phyloP scores from a whole-genome alignment of 1,140 invertebrate species.

The Hestina assimilis region DNA sequence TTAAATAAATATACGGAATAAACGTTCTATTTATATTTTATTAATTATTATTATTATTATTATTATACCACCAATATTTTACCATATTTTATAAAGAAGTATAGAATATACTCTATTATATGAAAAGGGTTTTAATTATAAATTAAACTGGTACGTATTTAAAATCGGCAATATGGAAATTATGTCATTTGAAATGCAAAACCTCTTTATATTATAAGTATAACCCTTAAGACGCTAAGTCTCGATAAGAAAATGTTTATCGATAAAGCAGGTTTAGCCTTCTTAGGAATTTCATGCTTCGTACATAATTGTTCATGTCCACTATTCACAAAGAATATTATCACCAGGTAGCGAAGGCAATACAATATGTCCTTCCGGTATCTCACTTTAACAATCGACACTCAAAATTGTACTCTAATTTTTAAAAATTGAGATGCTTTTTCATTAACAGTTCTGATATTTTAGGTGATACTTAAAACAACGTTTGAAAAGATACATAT shows the following conservation, averaged over 20 bases:
- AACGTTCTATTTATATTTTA: too few relatives aligned
- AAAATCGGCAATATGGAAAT: neutral
- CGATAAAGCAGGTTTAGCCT: constrained; percentile 39
- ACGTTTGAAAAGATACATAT: constrained; percentile 34
- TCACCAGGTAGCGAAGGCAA: constrained; percentile 72
- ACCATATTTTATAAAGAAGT: too few relatives aligned
- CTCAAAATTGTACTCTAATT: constrained; percentile 16
- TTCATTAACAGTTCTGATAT: neutral
- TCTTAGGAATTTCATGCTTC: constrained; percentile 44
- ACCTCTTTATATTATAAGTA: constrained; percentile 1
- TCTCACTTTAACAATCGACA: constrained; percentile 24
- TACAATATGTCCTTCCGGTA: constrained; percentile 72
- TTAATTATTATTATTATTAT: too few relatives aligned
- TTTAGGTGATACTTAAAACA: constrained; percentile 29
- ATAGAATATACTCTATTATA: too few relatives aligned
- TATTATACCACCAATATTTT: too few relatives aligned
- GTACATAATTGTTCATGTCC: constrained; percentile 56
- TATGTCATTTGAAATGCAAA: constrained; percentile 5
- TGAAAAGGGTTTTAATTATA: too few relatives aligned
- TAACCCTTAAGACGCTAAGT: constrained; percentile 3
- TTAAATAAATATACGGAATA: too few relatives aligned
- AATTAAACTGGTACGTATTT: neutral
- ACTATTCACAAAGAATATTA: constrained; percentile 66
- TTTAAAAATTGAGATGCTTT: neutral
- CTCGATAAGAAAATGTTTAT: constrained; percentile 26